These are phyloP conservation scores for Platorchestia sp. DNA, from an alignment of 1,140 invertebrate species.

Conservation along the genomic window DNA sequence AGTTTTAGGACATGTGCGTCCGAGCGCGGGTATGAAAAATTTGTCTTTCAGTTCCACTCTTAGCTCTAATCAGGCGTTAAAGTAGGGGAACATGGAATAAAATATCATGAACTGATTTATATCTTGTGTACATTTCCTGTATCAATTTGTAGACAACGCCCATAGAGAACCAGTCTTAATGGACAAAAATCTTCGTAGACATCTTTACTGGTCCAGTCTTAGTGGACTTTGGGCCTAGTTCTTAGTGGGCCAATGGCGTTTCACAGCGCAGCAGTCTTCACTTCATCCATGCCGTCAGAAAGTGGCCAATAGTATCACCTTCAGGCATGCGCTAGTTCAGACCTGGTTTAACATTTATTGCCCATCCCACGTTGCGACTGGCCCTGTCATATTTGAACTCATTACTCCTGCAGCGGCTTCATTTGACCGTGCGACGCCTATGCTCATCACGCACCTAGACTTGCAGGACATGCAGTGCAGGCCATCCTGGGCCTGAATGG, in stretches of 20 bases:
- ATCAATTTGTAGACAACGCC: not conserved
- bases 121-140: not conserved
- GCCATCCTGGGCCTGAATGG: not conserved
- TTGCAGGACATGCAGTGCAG: not conserved
- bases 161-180: not conserved
- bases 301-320: not conserved
- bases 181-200: too few species aligned
- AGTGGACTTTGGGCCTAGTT: not conserved
- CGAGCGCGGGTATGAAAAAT: too few species aligned
- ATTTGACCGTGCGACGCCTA: not conserved
- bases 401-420: not conserved
- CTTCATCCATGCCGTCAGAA: not conserved
- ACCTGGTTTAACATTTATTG: not conserved
- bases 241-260: not conserved
- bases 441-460: not conserved
- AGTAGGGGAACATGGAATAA: too few species aligned
- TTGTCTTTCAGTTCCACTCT: too few species aligned
- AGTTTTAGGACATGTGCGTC: too few species aligned
- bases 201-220: too few species aligned
- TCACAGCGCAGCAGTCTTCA: not conserved
- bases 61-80: too few species aligned
- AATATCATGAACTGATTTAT: not conserved
- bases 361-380: not conserved
- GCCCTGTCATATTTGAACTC: not conserved
- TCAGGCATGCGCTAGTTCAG: not conserved